Percentiles rank a stretch among this genome's conserved stretches.
Evolutionary conservation across 2,888 invertebrate species (phyloP).

Genomic region (Plebejus melissa): DNA sequence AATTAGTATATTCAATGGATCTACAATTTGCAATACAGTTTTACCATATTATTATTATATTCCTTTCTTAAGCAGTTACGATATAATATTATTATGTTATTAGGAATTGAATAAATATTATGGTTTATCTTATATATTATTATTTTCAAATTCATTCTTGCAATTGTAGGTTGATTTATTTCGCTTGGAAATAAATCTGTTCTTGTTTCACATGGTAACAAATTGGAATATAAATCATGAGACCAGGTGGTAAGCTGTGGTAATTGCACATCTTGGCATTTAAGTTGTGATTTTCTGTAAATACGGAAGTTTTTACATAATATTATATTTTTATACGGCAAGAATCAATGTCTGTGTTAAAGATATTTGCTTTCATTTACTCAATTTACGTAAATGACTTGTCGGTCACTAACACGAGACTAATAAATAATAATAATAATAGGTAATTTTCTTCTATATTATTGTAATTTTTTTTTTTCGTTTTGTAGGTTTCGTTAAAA

Average conservation of each 20-base stretch:
- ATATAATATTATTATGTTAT: too few relatives aligned
- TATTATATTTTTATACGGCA: not conserved
- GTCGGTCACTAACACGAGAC: too few relatives aligned
- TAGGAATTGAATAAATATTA: too few relatives aligned
- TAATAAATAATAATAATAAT: too few relatives aligned
- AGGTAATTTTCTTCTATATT: too few relatives aligned
- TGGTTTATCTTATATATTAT: too few relatives aligned
- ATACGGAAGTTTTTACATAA: not conserved
- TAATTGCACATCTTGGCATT: not conserved
- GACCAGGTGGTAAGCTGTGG: conserved; percentile 6
- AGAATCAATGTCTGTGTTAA: too few relatives aligned
- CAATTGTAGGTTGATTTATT: not conserved
- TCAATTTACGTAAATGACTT: too few relatives aligned
- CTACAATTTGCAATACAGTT: not conserved
- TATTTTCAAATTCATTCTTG: not conserved
- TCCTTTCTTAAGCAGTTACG: not conserved
- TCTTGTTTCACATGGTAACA: not conserved
- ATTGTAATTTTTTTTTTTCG: too few relatives aligned
- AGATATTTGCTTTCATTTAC: too few relatives aligned
- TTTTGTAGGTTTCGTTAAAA: too few relatives aligned
- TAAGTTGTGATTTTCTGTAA: not conserved
- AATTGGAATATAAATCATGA: conserved; percentile 7
- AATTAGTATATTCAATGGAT: not conserved
- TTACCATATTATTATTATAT: not conserved
- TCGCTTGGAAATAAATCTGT: not conserved